Percentiles rank a stretch among this genome's conserved stretches.
Evolutionary conservation across 1,140 invertebrate genomes (phyloP).

Genomic region (Cotesia typhae): DNA sequence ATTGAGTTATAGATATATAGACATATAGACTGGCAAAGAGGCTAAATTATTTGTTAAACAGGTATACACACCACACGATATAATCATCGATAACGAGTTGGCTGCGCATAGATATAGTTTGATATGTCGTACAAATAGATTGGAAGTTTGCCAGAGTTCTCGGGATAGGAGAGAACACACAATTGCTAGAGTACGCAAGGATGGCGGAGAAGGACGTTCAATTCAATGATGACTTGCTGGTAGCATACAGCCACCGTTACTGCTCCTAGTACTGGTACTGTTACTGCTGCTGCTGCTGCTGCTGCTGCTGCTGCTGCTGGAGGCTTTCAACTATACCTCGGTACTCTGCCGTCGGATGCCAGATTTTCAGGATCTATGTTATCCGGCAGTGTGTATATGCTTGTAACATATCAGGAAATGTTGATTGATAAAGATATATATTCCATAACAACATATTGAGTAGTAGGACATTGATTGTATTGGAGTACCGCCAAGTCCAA

Average conservation of each 20-base stretch:
- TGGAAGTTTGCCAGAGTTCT: slow-evolving; percentile 35
- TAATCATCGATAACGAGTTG: slow-evolving; percentile 35
- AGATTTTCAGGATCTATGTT: slow-evolving; percentile 30
- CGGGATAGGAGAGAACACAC: slow-evolving; percentile 4
- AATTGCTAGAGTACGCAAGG: slow-evolving; percentile 26
- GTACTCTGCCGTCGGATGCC: slow-evolving; percentile 22
- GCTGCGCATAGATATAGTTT: slow-evolving; percentile 12
- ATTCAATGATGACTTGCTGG: slow-evolving; percentile 33
- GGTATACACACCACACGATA: slow-evolving; percentile 29
- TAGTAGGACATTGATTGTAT: slow-evolving; percentile 22
- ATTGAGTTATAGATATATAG: background rate
- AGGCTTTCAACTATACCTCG: no score
- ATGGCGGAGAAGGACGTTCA: slow-evolving; percentile 6
- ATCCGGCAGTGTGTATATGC: slow-evolving; percentile 28
- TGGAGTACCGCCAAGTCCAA: slow-evolving; percentile 26
- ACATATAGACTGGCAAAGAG: no score
- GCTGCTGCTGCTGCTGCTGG: no score
- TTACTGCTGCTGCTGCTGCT: no score
- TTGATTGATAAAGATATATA: slow-evolving; percentile 26
- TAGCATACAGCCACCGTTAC: no score
- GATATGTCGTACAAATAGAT: slow-evolving; percentile 36
- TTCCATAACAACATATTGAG: slow-evolving; percentile 24
- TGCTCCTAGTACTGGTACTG: no score
- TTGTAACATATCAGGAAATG: slow-evolving; percentile 31
- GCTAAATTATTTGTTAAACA: slow-evolving; percentile 35